phyloP scores from a whole-genome alignment of 1,140 invertebrate species.

The Brachystomella parvula region DNA sequence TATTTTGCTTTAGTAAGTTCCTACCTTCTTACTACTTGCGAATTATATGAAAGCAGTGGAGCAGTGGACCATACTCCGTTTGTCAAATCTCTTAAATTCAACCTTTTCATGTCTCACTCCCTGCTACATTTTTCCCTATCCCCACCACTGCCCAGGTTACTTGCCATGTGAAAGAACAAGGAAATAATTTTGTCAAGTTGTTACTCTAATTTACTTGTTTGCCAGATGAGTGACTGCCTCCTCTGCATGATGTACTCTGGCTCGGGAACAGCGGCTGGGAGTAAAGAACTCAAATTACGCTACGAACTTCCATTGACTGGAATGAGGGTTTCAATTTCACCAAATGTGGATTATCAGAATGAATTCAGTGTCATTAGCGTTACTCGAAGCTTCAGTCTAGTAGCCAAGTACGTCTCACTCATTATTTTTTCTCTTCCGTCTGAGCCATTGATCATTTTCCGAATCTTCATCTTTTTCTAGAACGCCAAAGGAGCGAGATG shows the following conservation, averaged over 20 bases:
- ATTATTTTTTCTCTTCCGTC: no score
- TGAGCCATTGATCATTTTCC: neutral
- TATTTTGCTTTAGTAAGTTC: constrained; percentile 60
- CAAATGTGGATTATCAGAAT: constrained; percentile 48
- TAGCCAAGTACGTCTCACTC: constrained; percentile 55
- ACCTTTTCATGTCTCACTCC: no score
- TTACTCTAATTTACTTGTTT: constrained; percentile 36
- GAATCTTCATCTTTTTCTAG: constrained; percentile 40
- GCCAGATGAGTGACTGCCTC: constrained; percentile 62
- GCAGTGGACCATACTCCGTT: no score
- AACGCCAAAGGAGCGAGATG: constrained; percentile 52
- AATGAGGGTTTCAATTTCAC: constrained; percentile 52
- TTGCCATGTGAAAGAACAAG: no score
- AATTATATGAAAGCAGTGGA: no score
- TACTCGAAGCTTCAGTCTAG: constrained; percentile 59
- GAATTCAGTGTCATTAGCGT: constrained; percentile 56
- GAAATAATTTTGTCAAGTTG: neutral
- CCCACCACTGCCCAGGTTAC: no score
- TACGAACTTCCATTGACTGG: constrained; percentile 54
- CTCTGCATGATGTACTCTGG: constrained; percentile 54
- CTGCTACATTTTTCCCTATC: no score
- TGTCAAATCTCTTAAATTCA: no score
- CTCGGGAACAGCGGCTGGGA: constrained; percentile 43
- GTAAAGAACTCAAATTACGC: constrained; percentile 49
- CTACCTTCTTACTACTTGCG: neutral